Base-by-base conservation (phyloP, 2,797 vertebrate species). In the Chromis chromis region DNA sequence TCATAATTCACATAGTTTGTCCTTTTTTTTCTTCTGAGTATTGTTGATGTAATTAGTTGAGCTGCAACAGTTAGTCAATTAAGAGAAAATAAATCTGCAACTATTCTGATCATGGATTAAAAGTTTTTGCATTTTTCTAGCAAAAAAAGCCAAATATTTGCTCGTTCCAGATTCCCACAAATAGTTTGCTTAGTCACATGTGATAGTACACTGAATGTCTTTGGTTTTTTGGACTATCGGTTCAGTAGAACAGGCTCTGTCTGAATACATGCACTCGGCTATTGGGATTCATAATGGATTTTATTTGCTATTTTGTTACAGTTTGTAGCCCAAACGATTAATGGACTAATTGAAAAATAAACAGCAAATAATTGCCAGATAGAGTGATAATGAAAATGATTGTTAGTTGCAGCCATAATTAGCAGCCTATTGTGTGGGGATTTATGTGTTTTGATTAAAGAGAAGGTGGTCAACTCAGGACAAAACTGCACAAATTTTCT, bases 401-500 rank as follows among this genome's bases (percentile, higher is more conserved):
- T 76, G 52, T 73, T 56, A 46, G 60, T 64, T 67, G 64, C 72
- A 64, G 64, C 40, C 25, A 14, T 83, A 78, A 86, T 88, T 83
- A 63, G 40, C 24, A 53, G 25, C 46, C 33, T 59, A 48, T 79
- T 82, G 66, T 79, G 17, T 58, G 24, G 11, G 61, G 73, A 73
- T 76, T 82, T 72, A 3, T 79, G 68, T 4, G 27, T 65, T 16
- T 44, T 55, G 25, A 36, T 53, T 11, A 68, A 65, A 40, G 36
- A 49, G 56, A 36, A 78, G 55, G 56, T 55, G 57, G 60, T 52
- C 61, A 55, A 21, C 14, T 55, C 42, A 36, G 49, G 56, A 73
- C 49, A 33, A 52, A 71, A 59, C 59, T 52, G 39, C 58, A 74
- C 14, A 21, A 4, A 25, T 54, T 21, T 64, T 24, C 1, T n/a